Base-by-base conservation (phyloP, 2,113 vertebrate genomes). In the Hyperopisus bebe region DNA sequence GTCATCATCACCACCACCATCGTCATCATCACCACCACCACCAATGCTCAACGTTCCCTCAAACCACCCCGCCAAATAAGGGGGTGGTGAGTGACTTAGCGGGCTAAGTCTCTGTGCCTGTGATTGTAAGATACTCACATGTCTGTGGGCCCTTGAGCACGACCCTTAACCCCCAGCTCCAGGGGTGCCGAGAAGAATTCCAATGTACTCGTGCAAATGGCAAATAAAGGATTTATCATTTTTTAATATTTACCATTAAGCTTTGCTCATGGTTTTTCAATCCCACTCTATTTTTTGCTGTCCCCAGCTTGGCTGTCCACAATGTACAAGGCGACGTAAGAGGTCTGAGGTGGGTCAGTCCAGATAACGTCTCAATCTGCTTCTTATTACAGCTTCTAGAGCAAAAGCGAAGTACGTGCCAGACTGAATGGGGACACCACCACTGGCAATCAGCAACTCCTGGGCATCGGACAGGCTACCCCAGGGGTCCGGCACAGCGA, bases 191-290 rank as follows among this genome's bases (percentile, higher is more conserved):
- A 62, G 55, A 58, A n/a, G 7, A 62, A 62, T n/a, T 62, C 24
- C 55, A 62, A 62, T 62, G 24, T 62, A 62, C 55, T 58, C n/a
- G 55, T n/a, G 55, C 55, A 9, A 58, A 58, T 58, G 55, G 55
- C 55, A 58, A n/a, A 58, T 58, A n/a, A 9, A 58, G 24, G 55
- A n/a, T 58, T 58, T n/a, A 58, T 58, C 6, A 9, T 58, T 58
- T 58, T n/a, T 24, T n/a, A 24, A 90, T 1, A n/a, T 89, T 89
- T 91, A 70, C 62, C 62, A 70, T 27, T 70, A 10, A 74, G 66
- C 66, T 74, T 74, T 15, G 66, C 31, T 35, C 66, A 27, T 35
- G 11, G 11, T 74, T 74, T 74, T 74, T 31, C n/a, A 11, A 27
- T n/a, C 66, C 66, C 66, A 35, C 35, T 3, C 3, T 74, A 35